Conservation (phyloP, 2,888 invertebrate genomes). For the Platerodrilus igneus region DNA sequence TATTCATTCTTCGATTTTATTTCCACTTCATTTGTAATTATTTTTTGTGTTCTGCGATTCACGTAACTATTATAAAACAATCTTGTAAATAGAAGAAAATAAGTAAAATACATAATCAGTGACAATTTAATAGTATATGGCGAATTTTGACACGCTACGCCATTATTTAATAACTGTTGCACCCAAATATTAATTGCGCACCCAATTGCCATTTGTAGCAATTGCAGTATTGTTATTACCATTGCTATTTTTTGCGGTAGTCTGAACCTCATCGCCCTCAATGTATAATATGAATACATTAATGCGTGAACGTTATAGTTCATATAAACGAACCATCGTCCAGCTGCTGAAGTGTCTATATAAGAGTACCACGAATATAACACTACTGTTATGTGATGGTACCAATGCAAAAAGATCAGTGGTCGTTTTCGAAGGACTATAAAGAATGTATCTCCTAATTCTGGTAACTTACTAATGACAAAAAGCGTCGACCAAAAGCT, state of each 20-base stretch:
- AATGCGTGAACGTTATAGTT: conserved; percentile 87
- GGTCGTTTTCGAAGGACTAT: conserved; percentile 90
- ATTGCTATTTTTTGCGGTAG: conserved; percentile 83
- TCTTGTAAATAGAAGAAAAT: conserved; percentile 86
- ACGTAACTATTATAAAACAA: conserved; percentile 93
- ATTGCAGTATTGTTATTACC: conserved; percentile 85
- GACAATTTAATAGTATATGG: conserved; percentile 80
- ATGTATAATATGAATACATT: conserved; percentile 89
- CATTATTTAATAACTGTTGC: conserved; percentile 69
- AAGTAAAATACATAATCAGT: conserved; percentile 92
- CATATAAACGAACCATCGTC: conserved; percentile 92
- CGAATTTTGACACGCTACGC: conserved; percentile 77
- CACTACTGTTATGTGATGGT: conserved; percentile 92
- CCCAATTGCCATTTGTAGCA: conserved; percentile 93
- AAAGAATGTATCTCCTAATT: conserved; percentile 93
- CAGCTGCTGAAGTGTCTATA: conserved; percentile 83
- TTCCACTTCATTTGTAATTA: conserved; percentile 42
- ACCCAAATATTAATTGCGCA: conserved; percentile 87
- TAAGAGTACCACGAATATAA: conserved; percentile 93
- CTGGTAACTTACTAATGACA: conserved; percentile 92
- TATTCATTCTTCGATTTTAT: conserved; percentile 47
- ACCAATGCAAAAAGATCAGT: conserved; percentile 93
- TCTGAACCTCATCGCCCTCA: conserved; percentile 78
- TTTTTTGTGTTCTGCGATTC: conserved; percentile 48
- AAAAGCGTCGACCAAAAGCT: conserved; percentile 99